A percentile compares a stretch with the other conserved stretches of the same genome.
Conservation (phyloP, 2,888 invertebrate species). For the Apoda limacodes region DNA sequence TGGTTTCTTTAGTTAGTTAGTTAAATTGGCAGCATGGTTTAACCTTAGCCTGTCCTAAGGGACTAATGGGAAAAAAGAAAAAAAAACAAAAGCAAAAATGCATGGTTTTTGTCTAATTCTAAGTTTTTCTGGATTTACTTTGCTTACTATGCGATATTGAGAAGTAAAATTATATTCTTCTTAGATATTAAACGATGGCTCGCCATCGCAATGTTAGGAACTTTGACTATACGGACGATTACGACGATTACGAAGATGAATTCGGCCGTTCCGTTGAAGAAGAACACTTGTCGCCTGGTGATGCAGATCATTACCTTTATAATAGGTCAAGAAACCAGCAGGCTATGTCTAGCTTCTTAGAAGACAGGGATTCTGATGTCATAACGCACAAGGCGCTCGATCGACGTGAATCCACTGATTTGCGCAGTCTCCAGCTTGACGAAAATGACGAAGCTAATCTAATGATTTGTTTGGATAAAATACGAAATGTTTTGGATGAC, state of each 20-base stretch:
- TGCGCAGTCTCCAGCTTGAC: conserved; percentile 61
- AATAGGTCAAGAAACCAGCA: conserved; percentile 81
- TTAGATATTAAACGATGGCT: conserved; percentile 73
- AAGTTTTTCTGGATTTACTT: conserved; percentile 10
- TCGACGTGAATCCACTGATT: conserved; percentile 58
- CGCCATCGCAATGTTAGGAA: conserved; percentile 88
- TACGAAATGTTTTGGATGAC: conserved; percentile 84
- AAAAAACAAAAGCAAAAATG: too few species aligned
- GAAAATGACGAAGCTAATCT: conserved; percentile 80
- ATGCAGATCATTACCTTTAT: conserved; percentile 86
- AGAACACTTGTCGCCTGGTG: conserved; percentile 91
- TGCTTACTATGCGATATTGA: conserved; percentile 5
- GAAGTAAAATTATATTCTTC: conserved; percentile 1
- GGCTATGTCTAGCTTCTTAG: conserved; percentile 81
- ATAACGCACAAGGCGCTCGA: conserved; percentile 28
- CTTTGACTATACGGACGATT: conserved; percentile 90
- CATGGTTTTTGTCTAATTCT: conserved; percentile 21
- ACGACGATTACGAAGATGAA: conserved; percentile 92
- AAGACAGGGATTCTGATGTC: conserved; percentile 61
- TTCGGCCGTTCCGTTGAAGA: conserved; percentile 96
- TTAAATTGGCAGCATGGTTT: too few species aligned
- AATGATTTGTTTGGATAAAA: conserved; percentile 85
- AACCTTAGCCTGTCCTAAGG: too few species aligned
- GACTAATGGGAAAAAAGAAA: too few species aligned
- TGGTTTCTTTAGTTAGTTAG: too few species aligned